Conservation (phyloP, 2,113 vertebrate species). For the Shinisaurus crocodilurus region DNA sequence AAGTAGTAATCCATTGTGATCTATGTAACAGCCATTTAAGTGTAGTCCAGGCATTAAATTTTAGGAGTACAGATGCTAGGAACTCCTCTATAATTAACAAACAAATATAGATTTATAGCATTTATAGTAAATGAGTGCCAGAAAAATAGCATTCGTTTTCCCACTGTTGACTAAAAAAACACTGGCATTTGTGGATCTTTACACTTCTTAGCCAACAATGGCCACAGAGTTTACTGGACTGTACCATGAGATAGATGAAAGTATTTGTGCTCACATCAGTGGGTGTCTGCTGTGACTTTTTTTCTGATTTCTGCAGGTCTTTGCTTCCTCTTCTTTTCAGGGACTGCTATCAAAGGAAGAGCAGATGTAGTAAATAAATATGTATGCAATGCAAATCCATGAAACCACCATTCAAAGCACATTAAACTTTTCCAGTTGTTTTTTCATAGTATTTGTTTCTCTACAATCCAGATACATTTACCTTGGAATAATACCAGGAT, state of each 20-base stretch:
- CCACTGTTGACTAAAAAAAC: background rate
- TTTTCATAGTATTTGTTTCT: background rate
- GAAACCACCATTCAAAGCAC: constrained; percentile 1
- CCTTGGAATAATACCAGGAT: background rate
- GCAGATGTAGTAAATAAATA: constrained; percentile 15
- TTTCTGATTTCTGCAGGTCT: constrained; percentile 91
- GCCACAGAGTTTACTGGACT: background rate
- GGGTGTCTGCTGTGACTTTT: constrained; percentile 88
- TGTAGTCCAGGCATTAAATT: background rate
- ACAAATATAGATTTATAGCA: background rate
- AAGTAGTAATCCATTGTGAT: background rate
- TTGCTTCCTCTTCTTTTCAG: constrained; percentile 96
- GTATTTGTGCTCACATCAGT: constrained; percentile 82
- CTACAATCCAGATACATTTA: background rate
- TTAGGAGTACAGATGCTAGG: background rate
- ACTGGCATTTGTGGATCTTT: background rate
- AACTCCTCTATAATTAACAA: background rate
- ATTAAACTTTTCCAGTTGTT: background rate
- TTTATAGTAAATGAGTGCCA: background rate
- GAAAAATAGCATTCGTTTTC: background rate
- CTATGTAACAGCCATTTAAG: background rate
- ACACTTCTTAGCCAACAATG: background rate
- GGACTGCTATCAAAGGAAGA: constrained; percentile 82
- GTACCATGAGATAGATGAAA: background rate
- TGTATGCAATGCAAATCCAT: constrained; percentile 28